Evolutionary conservation across 2,113 vertebrate species (phyloP).

Genomic region (Dryoscopus gambensis): DNA sequence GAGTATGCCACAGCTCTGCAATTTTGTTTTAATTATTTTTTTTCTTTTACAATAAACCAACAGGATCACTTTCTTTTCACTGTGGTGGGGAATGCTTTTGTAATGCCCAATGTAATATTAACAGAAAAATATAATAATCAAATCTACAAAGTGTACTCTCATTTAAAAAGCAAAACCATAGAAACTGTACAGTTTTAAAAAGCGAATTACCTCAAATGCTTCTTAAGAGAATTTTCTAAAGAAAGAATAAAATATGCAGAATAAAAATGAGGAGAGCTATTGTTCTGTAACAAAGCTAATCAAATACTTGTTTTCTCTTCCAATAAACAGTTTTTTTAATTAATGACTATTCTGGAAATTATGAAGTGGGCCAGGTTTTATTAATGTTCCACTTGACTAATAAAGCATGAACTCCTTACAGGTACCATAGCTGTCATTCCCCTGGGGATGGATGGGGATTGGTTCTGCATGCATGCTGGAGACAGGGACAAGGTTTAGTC

Average conservation of each 20-base stretch:
- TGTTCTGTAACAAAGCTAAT: slow-evolving; percentile 69
- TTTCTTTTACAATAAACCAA: slow-evolving; percentile 19
- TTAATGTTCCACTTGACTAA: slow-evolving; percentile 69
- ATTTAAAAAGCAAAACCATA: slow-evolving; percentile 41
- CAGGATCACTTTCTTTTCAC: slow-evolving; percentile 21
- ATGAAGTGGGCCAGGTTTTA: slow-evolving; percentile 51
- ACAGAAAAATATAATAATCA: slow-evolving; percentile 16
- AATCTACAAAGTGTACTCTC: not conserved
- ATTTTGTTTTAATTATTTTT: slow-evolving; percentile 34
- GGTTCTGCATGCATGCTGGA: not conserved
- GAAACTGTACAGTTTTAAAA: slow-evolving; percentile 45
- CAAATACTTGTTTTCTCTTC: slow-evolving; percentile 68
- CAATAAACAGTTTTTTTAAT: slow-evolving; percentile 61
- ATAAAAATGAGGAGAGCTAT: slow-evolving; percentile 50
- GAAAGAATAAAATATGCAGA: slow-evolving; percentile 37
- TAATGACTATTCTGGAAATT: slow-evolving; percentile 62
- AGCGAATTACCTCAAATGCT: slow-evolving; percentile 19
- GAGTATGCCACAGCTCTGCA: slow-evolving; percentile 19
- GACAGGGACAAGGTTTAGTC: slow-evolving; percentile 15
- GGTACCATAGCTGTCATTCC: slow-evolving; percentile 18
- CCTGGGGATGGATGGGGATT: not conserved
- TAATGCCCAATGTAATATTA: slow-evolving; percentile 29
- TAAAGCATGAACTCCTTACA: slow-evolving; percentile 65
- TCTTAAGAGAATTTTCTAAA: slow-evolving; percentile 41
- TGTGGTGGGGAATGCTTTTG: slow-evolving; percentile 3